Evolutionary conservation across 92 coral and sea anemone genomes (phyloP).

Genomic region (Epizoanthus illoricatus): DNA sequence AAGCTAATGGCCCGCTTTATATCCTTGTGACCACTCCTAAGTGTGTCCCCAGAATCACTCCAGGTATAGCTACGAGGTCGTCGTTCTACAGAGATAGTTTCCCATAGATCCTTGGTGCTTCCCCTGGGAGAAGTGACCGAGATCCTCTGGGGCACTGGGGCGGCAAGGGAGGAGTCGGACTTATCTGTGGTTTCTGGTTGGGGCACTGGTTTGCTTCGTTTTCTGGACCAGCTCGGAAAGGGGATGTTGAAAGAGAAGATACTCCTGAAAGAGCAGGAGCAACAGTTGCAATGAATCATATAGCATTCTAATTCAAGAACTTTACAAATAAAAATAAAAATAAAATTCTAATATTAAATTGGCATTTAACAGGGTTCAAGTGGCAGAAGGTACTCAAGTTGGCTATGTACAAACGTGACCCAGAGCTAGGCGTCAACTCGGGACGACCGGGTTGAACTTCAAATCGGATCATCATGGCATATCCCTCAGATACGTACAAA

Average conservation of each 20-base stretch:
- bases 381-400: too few relatives aligned
- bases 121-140: constrained; percentile 36
- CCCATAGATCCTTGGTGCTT: constrained; percentile 30
- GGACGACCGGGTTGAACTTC: too few relatives aligned
- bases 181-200: not conserved
- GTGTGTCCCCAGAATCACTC: constrained; percentile 27
- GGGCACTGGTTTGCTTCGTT: not conserved
- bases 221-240: not conserved
- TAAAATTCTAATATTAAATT: too few relatives aligned
- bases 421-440: too few relatives aligned
- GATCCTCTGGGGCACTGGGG: constrained; percentile 31
- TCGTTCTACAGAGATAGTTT: not conserved
- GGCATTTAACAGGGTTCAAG: too few relatives aligned
- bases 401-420: too few relatives aligned
- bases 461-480: too few relatives aligned
- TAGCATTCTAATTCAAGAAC: too few relatives aligned
- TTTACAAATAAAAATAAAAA: too few relatives aligned
- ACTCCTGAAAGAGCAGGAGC: too few relatives aligned
- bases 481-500: too few relatives aligned
- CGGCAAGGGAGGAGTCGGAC: not conserved
- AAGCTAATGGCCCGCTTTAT: not conserved
- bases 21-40: not conserved
- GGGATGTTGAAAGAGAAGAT: not conserved
- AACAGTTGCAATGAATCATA: too few relatives aligned
- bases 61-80: constrained; percentile 27